These are phyloP conservation scores for Vimba vimba DNA, from an alignment of 2,113 vertebrate species.

Conservation along the genomic window DNA sequence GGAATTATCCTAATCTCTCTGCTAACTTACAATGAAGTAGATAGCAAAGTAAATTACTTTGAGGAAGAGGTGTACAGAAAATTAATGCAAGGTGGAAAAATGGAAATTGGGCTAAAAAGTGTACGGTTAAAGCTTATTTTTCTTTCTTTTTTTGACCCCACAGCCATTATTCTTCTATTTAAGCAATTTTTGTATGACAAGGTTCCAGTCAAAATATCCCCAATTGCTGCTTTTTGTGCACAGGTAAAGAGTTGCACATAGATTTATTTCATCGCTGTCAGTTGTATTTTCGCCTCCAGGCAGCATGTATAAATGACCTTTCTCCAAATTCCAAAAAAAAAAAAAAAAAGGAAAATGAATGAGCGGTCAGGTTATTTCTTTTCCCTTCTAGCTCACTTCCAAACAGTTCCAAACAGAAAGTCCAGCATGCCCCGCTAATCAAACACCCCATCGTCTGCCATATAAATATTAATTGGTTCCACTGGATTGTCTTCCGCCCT, in stretches of 20 bases:
- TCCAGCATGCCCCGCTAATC: constrained; percentile 62
- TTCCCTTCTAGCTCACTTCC: constrained; percentile 46
- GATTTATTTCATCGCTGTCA: constrained; percentile 38
- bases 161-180: not conserved
- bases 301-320: constrained; percentile 33
- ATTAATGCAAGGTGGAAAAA: constrained; percentile 19
- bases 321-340: not conserved
- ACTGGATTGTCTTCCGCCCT: constrained; percentile 61
- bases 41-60: constrained; percentile 37
- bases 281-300: constrained; percentile 16
- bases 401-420: constrained; percentile 13
- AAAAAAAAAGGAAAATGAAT: not conserved
- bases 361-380: constrained; percentile 48
- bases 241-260: constrained; percentile 13
- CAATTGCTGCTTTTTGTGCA: not conserved
- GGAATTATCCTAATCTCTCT: constrained; percentile 39
- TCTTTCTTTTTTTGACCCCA: not conserved
- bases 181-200: not conserved
- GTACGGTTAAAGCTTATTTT: not conserved
- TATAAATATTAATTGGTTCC: constrained; percentile 76
- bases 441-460: constrained; percentile 56
- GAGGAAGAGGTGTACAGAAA: not conserved
- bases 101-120: not conserved
- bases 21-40: constrained; percentile 32
- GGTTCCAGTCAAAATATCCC: constrained; percentile 10